Conservation (phyloP, 2,797 vertebrate genomes). For the Spheniscus humboldti region DNA sequence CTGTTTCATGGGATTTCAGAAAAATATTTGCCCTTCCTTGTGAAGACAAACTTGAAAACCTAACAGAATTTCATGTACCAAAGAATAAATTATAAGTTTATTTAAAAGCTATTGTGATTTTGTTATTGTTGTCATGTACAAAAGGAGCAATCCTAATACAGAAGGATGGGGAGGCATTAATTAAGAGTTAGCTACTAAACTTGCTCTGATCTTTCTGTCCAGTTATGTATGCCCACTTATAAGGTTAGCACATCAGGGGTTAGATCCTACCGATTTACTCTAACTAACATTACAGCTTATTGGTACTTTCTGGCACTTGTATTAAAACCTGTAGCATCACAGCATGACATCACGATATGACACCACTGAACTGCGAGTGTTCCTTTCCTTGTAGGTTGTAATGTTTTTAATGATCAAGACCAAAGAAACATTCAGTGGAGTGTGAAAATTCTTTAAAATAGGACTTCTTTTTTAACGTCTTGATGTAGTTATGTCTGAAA, state of each 20-base stretch:
- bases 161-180: neutral
- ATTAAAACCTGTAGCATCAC: neutral
- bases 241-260: neutral
- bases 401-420: neutral
- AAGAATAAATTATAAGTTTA: neutral
- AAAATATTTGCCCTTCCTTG: neutral
- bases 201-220: neutral
- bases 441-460: neutral
- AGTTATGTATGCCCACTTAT: neutral
- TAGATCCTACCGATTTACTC: neutral
- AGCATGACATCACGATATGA: neutral
- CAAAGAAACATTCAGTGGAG: rapidly evolving
- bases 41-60: neutral
- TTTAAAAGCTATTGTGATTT: neutral
- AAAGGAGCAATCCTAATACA: neutral
- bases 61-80: neutral
- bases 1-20: neutral
- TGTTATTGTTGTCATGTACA: neutral
- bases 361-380: neutral
- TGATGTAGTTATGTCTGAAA: neutral
- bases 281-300: neutral
- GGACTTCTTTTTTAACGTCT: neutral
- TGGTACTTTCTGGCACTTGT: neutral
- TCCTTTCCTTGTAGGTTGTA: neutral
- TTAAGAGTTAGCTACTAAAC: neutral